These are phyloP conservation scores for Euwallacea similis DNA, from an alignment of 1,140 invertebrate species.

Conservation along the genomic window DNA sequence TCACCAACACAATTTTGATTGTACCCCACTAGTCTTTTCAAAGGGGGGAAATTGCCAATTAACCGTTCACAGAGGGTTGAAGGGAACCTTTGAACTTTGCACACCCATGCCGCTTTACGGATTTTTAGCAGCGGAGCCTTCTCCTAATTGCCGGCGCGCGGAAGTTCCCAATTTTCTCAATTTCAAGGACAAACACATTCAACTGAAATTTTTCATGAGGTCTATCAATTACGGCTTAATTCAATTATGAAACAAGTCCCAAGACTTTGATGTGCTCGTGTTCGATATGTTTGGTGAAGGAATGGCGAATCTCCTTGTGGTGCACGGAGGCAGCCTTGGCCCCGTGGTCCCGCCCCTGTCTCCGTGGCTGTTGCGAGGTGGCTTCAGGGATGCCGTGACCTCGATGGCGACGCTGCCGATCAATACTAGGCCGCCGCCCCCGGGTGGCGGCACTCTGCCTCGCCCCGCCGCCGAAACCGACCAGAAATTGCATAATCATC, in stretches of 20 bases:
- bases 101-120: background rate
- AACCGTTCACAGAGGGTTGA: no score
- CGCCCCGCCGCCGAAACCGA: background rate
- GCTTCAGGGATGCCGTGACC: background rate
- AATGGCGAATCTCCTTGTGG: background rate
- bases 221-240: background rate
- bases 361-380: background rate
- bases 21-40: background rate
- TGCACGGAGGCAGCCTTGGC: background rate
- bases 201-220: background rate
- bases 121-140: background rate
- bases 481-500: background rate
- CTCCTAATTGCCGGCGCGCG: background rate
- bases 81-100: background rate
- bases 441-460: conserved; percentile 1
- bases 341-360: background rate
- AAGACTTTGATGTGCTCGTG: background rate
- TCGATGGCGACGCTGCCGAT: conserved; percentile 2
- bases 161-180: conserved; percentile 18
- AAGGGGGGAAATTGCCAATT: no score
- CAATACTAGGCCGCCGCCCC: background rate
- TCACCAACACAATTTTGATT: background rate
- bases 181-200: conserved; percentile 21
- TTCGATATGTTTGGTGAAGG: background rate
- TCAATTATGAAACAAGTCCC: background rate